These are phyloP conservation scores for Drosophila repleta DNA, from an alignment of 1,140 invertebrate species.

Conservation along the genomic window DNA sequence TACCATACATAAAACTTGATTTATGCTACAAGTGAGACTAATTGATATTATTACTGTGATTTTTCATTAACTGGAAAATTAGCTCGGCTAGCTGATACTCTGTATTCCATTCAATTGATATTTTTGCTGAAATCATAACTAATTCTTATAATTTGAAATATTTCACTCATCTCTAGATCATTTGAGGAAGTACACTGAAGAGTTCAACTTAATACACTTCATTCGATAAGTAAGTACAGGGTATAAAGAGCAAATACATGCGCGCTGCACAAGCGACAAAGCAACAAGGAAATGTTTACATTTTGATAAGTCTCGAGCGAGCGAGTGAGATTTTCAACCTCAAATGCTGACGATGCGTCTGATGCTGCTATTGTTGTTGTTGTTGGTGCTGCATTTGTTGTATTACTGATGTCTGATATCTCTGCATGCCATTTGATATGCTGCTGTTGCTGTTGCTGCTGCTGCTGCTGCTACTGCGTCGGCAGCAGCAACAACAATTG, in stretches of 20 bases:
- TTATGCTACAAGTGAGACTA: too few relatives aligned
- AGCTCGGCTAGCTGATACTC: too few relatives aligned
- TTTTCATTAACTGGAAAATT: neutral
- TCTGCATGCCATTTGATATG: conserved; percentile 18
- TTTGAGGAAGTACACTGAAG: too few relatives aligned
- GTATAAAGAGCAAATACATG: neutral
- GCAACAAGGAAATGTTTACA: conserved; percentile 54
- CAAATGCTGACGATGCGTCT: neutral
- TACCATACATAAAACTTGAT: too few relatives aligned
- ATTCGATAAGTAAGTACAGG: too few relatives aligned
- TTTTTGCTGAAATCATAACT: too few relatives aligned
- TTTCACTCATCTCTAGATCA: too few relatives aligned
- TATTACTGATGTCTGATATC: conserved; percentile 31
- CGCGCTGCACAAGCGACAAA: neutral
- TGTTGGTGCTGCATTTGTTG: conserved; percentile 5
- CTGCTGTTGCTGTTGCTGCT: neutral
- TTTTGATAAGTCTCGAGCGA: conserved; percentile 43
- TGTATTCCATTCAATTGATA: too few relatives aligned
- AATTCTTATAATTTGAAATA: too few relatives aligned
- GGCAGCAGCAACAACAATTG: conserved; percentile 31
- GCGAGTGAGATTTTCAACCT: neutral
- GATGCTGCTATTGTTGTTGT: neutral
- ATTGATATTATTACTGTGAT: too few relatives aligned
- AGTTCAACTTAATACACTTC: too few relatives aligned
- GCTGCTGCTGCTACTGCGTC: neutral